These are phyloP conservation scores for Chalcis sispes DNA, from an alignment of 2,888 invertebrate genomes.

Conservation along the genomic window DNA sequence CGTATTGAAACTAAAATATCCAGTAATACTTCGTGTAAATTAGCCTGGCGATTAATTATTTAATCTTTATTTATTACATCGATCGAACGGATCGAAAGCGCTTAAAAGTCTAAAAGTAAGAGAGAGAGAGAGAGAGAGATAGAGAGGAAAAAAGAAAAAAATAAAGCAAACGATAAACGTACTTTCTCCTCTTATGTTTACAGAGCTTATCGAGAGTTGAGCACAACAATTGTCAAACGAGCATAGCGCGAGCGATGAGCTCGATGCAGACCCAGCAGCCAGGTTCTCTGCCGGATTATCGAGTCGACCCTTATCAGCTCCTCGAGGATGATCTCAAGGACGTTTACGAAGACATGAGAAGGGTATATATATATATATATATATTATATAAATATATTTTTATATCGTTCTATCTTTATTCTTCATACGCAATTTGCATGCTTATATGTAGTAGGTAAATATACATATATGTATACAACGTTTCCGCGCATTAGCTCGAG, in stretches of 20 bases:
- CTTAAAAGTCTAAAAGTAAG: too few relatives aligned
- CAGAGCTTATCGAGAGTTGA: slow-evolving; percentile 62
- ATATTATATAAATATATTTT: neutral
- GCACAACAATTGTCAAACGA: slow-evolving; percentile 39
- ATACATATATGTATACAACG: too few relatives aligned
- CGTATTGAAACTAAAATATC: too few relatives aligned
- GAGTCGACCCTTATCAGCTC: slow-evolving; percentile 90
- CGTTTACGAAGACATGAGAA: slow-evolving; percentile 90
- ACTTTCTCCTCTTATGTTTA: slow-evolving; percentile 54
- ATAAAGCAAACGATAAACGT: neutral
- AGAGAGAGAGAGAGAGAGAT: too few relatives aligned
- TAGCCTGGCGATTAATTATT: too few relatives aligned
- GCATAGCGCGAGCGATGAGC: slow-evolving; percentile 78
- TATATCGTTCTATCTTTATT: neutral
- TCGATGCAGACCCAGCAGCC: slow-evolving; percentile 88
- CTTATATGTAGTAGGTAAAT: too few relatives aligned
- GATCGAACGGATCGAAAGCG: too few relatives aligned
- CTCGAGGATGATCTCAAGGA: slow-evolving; percentile 91
- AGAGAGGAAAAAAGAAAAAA: too few relatives aligned
- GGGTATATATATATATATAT: slow-evolving; percentile 82
- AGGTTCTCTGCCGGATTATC: slow-evolving; percentile 87
- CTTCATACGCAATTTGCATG: neutral
- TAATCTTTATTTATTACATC: too few relatives aligned
- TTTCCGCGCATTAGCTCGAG: too few relatives aligned
- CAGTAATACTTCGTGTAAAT: too few relatives aligned